Base-by-base conservation (phyloP, 2,797 vertebrate species). In the Sebastes matsubarae region DNA sequence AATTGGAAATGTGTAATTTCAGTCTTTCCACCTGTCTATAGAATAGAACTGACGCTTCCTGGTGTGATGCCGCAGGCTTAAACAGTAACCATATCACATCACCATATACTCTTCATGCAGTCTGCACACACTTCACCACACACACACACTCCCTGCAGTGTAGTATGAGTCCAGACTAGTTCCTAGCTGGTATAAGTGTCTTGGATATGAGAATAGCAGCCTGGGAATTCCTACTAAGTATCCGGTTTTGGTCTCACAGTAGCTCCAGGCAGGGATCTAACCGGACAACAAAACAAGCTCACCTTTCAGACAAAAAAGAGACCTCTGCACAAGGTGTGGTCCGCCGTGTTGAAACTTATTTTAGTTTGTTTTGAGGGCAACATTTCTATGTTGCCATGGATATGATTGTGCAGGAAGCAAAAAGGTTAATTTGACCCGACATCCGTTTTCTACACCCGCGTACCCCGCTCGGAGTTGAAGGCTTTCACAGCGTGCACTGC, bases 201-300 rank as follows among this genome's bases (percentile, higher is more conserved):
- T 71, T 80, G 30, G 63, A 82, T 76, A 79, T 82, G 78, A 87
- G 90, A 87, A 88, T 24, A 90, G 72, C 83, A 80, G 87, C 89
- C 87, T 93, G 92, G 91, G 91, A 92, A 93, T 89, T 90, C 75
- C 85, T 75, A 38, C 61, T 24, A 76, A 90, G 85, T 88, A 92
- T 93, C 83, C 22, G 59, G 88, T 88, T 89, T 87, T 87, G 81
- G 74, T 85, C 74, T 91, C 81, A 16, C 65, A 63, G 75, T 94
- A 77, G 94, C 94, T 94, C 76, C 79, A 90, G 93, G 94, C 93
- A 88, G 92, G 89, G 92, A 90, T 66, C 85, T 92, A 82, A 90
- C 88, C 80, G 67, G 88, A 88, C 86, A 88, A 82, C 87, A 81
- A 85, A 86, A 92, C 88, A 84, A 86, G 84, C 87, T 95, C 91